Base-by-base conservation (phyloP, 1,140 invertebrate species). In the Gonioctena quinquepunctata region DNA sequence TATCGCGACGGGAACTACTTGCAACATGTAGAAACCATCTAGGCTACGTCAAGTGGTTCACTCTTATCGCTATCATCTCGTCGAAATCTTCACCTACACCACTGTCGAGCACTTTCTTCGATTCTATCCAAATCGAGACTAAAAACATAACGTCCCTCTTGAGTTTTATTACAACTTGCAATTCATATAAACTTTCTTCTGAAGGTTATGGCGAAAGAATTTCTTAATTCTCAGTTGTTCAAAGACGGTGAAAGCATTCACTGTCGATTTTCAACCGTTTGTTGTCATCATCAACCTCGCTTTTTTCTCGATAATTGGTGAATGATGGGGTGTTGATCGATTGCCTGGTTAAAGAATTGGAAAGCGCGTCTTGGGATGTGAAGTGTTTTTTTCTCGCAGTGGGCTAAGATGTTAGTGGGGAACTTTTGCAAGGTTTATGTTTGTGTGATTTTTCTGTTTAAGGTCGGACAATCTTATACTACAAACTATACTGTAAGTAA, bases 131-230 rank as follows among this genome's bases (percentile, higher is more conserved):
- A 18, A 21, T 11, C 52, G 52, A 54, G 22, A 54, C 18, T 8
- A 21, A 54, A 54, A 54, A 54, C 52, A 54, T 18, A 54, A 54
- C 52, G 52, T 54, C 52, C 22, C 18, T 18, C 52, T 21, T 54
- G 18, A 42, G 52, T 21, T 54, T 23, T 54, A 54, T 54, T 54
- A 23, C 52, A 54, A 19, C 22, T 54, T 18, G 52, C 52, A 54
- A 54, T 18, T 21, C 11, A 11, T 18, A 54, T 23, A 18, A 54
- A 66, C 63, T 66, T 66, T 66, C 63, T 66, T 66, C 63, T 18
- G 63, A 56, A 66, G 49, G 48, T 66, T 66, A 66, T 54, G 63
- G 63, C 18, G 48, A 66, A 52, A 49, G 63, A 66, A 66, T 66
- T 66, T 66, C 63, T 66, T 27, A 66, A 27, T 64, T 49, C 49